Evolutionary conservation across 2,888 invertebrate genomes (phyloP), one percentile per base, ranked within the genome.

Genomic region (Stenodera caucasica): DNA sequence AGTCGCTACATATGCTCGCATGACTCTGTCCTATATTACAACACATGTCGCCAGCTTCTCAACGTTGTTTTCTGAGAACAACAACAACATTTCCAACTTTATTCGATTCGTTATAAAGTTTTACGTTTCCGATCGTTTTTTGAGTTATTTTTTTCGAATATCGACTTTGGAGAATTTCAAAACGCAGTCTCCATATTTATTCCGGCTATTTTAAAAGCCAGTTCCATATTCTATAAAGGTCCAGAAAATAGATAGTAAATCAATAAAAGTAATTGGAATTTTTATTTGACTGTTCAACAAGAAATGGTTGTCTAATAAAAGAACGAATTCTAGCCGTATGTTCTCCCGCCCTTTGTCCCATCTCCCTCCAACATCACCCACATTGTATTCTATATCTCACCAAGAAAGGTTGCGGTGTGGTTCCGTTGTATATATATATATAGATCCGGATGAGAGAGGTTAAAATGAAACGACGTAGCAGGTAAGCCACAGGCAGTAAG

Each of bases 281-380:
- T 70, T 70, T 70, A 71, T 69, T 70, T 66, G 70, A 68, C 70
- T 66, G 61, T 65, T 68, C 57, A 67, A 68, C 66, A 62, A 68
- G 67, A 56, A 69, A 68, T 65, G 67, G 67, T 66, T 69, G 70
- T 70, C 69, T 66, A 70, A 69, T 71, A 71, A 68, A 70, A 66
- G 60, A 61, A 57, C 37, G 40, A 56, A 60, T 40, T 60, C 60
- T 35, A 14, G 35, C 5, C 35, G 1, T 35, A 33, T 35, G n/a
- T 35, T 37, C 32, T 50, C 57, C 53, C 6, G 21, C 9, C 12
- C 1, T 32, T 3, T 32, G 2, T 32, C 35, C 35, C 35, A 5
- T 14, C n/a, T 4, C 0, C 15, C 18, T 40, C 9, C 37, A 7
- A 18, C 37, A 40, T 40, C 37, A 37, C 8, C 15, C n/a, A n/a